Evolutionary conservation across 1,140 invertebrate species (phyloP).

Genomic region (Diorhabda sublineata): DNA sequence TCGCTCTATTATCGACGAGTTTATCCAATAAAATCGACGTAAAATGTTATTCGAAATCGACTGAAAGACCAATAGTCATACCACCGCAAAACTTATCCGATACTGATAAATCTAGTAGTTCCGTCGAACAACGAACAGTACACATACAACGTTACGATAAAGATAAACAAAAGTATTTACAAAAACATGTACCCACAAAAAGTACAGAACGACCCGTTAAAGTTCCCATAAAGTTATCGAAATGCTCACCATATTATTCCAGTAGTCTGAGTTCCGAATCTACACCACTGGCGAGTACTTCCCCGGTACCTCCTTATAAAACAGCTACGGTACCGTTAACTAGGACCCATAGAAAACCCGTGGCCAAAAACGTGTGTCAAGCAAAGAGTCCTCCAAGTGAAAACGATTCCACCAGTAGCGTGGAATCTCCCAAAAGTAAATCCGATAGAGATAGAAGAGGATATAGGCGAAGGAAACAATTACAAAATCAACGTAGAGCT

Average conservation of each 20-base stretch:
- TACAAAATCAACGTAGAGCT: constrained; percentile 48
- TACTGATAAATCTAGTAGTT: constrained; percentile 45
- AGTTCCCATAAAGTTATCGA: constrained; percentile 55
- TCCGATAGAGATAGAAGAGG: constrained; percentile 56
- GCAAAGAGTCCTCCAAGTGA: constrained; percentile 63
- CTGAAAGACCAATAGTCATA: constrained; percentile 38
- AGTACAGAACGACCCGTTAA: constrained; percentile 50
- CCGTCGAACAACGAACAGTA: constrained; percentile 41
- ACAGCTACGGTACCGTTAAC: constrained; percentile 46
- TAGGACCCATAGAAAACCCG: constrained; percentile 39
- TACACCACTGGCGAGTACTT: constrained; percentile 36
- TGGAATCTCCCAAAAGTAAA: constrained; percentile 58
- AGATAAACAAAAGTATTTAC: constrained; percentile 41
- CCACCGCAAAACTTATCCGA: constrained; percentile 41
- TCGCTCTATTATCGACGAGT: constrained; percentile 26
- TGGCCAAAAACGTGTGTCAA: constrained; percentile 41
- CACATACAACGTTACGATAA: constrained; percentile 44
- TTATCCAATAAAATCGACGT: constrained; percentile 13
- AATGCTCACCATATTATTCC: constrained; percentile 66
- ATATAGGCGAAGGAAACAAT: constrained; percentile 59
- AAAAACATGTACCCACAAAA: constrained; percentile 39
- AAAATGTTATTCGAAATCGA: constrained; percentile 40
- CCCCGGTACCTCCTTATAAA: constrained; percentile 39
- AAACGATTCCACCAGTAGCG: constrained; percentile 64
- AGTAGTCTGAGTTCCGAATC: constrained; percentile 64